These are phyloP conservation scores for Sarcophaga peregrina DNA, from an alignment of 1,140 invertebrate genomes.

Conservation along the genomic window DNA sequence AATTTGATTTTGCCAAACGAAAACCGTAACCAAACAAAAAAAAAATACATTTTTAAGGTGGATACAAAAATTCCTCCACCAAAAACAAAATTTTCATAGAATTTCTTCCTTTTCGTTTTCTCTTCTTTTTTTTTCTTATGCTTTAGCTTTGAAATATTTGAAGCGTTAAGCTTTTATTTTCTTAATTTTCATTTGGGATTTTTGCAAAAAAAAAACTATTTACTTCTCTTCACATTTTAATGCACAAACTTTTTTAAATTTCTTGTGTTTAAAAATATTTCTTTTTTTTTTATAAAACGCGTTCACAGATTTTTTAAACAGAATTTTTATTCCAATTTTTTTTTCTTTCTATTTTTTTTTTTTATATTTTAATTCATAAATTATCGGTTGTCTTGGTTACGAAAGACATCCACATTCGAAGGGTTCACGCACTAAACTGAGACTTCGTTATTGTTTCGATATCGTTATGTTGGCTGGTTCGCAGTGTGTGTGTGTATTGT, in stretches of 20 bases:
- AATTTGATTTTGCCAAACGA: not conserved
- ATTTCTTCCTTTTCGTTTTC: not conserved
- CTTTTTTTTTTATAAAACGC: conserved; percentile 12
- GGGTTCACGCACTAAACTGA: conserved; percentile 40
- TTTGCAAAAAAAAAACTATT: not conserved
- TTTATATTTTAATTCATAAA: not conserved
- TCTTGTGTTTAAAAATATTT: not conserved
- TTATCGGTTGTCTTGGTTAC: conserved; percentile 29
- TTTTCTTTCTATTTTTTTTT: not conserved
- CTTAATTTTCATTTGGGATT: not conserved
- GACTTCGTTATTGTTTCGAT: conserved; percentile 35
- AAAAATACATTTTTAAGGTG: conserved; percentile 25
- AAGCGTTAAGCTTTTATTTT: conserved; percentile 11
- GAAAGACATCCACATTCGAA: conserved; percentile 41
- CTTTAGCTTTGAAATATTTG: not conserved
- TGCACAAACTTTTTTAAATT: not conserved
- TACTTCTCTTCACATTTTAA: not conserved
- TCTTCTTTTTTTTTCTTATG: not conserved
- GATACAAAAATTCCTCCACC: conserved; percentile 39
- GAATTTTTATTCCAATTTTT: conserved; percentile 21
- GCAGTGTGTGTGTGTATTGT: not conserved
- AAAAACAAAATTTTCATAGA: conserved; percentile 12
- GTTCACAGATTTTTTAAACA: not conserved
- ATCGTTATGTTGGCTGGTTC: conserved; percentile 13
- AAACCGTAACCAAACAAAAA: not conserved